Evolutionary conservation across 2,888 invertebrate species (phyloP), one percentile per base, ranked within the genome.

Genomic region (Drosophila limbata): DNA sequence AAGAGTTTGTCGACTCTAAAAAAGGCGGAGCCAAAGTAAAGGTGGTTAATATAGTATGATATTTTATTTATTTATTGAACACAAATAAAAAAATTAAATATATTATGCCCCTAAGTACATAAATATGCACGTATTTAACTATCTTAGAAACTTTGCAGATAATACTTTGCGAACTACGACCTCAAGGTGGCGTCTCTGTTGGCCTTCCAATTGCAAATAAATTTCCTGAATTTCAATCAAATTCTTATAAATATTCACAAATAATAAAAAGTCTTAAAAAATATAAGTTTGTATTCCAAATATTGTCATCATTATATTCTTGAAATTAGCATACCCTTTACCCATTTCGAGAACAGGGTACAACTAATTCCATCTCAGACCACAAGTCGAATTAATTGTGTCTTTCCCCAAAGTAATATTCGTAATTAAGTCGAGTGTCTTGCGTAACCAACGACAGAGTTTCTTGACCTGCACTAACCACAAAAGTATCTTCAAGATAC

Each of bases 381-480:
- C 8, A 28, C 28, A 28, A 28, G 28, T 8, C 28, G 8, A 28
- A 28, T 8, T 28, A 28, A 21, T 37, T 37, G n/a, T 25, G 1
- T 48, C 17, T 31, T 19, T 28, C 28, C 0, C 10, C 11, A n/a
- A 33, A 19, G 19, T 21, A 31, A 42, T 19, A 28, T 17, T 28
- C 15, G 11, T 28, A 39, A 40, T 13, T 40, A 53, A 28, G 17
- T 53, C 13, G 13, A 53, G 17, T 28, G 9, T 13, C 21, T 21
- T 37, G n/a, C 10, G 9, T 21, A 37, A 25, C 13, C 1, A 5
- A 11, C 17, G 17, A 28, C 31, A 10, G 47, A 28, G 37, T 28
- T 45, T 13, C 35, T 17, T 66, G 53, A 59, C 66, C 47, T 52
- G 21, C 45, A 28, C 28, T 3, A 45, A 61, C 47, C 52, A 45